phyloP scores from a whole-genome alignment of 2,113 vertebrate genomes.

The Erythrocebus patas region DNA sequence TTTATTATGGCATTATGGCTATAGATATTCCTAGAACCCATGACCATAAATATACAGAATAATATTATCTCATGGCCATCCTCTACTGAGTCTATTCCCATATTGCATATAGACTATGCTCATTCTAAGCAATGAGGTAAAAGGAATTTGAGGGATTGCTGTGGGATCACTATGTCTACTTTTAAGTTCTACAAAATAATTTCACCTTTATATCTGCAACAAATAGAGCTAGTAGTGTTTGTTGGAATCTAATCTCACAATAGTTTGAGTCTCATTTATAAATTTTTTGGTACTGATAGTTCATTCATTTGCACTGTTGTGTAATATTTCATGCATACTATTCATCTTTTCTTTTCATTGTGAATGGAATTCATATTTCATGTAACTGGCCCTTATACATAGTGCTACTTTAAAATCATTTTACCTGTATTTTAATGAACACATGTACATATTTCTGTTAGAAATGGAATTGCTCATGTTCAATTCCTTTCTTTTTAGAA shows the following conservation, averaged over 20 bases:
- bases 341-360: not conserved
- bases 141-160: too few species aligned
- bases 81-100: not conserved
- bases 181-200: too few species aligned
- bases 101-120: too few species aligned
- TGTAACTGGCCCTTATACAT: not conserved
- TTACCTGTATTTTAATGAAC: not conserved
- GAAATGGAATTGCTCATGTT: not conserved
- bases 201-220: not conserved
- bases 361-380: not conserved
- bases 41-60: not conserved
- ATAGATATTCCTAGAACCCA: not conserved
- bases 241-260: not conserved
- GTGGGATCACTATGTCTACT: too few species aligned
- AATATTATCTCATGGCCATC: not conserved
- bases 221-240: not conserved
- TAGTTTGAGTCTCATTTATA: not conserved
- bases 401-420: not conserved
- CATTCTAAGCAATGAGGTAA: too few species aligned
- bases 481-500: not conserved
- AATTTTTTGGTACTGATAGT: not conserved
- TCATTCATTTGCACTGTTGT: not conserved
- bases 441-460: not conserved
- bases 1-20: not conserved
- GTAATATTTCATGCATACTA: not conserved